Evolutionary conservation across 2,888 invertebrate genomes (phyloP), one percentile per base, ranked within the genome.

Genomic region (Himalopsyche kuldschensis): DNA sequence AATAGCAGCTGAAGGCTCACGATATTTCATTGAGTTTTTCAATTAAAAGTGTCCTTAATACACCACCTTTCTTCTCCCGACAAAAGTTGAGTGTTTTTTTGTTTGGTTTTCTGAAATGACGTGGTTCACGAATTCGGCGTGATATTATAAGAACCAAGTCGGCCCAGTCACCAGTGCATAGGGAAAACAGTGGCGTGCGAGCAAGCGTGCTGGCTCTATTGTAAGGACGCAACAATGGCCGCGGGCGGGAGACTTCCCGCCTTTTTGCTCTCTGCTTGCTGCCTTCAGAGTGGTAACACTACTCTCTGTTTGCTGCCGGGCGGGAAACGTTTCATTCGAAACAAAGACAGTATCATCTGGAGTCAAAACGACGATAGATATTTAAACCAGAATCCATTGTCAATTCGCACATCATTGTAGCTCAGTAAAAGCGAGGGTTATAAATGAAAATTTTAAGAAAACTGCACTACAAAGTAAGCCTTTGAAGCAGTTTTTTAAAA

Each of bases 271-370:
- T 69, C 30, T 27, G 69, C 27, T 69, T 69, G 69, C 69, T 69
- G 69, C 69, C 30, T 69, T 69, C 69, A 69, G 69, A 69, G 69
- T 69, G 69, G 69, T 11, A 69, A 69, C 69, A 30, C 69, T 30
- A 30, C 30, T 69, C 69, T 20, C 69, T 55, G 55, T 55, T 55
- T 55, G 55, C 55, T 69, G 69, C 69, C 69, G 69, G 69, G 69
- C 69, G 69, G 69, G 69, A 69, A 69, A 69, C 69, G 69, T 69
- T 69, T 69, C 69, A 69, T 69, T 69, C 69, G 69, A 69, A 69
- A 69, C 69, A 69, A 69, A 30, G 69, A 69, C 69, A 30, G 11
- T 69, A 69, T 69, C 69, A 69, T 69, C 69, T 27, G 69, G 27
- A 69, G 69, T 69, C 69, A 27, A 24, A 30, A 69, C 69, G 69